These are phyloP conservation scores for Pseudococcus longispinus DNA, from an alignment of 2,888 invertebrate species.

Conservation along the genomic window DNA sequence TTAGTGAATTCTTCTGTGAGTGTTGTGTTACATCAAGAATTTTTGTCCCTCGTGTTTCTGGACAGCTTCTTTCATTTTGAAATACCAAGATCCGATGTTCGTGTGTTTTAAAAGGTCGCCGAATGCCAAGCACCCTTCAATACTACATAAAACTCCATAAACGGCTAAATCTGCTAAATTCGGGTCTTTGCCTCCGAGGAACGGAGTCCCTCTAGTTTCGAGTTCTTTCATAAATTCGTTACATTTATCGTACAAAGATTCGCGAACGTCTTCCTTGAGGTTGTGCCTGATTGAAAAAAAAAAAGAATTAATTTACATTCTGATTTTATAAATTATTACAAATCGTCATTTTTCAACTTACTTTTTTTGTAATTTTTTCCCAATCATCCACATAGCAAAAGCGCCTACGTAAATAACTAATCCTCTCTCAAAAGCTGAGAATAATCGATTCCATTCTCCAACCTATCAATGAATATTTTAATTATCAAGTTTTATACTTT, in stretches of 20 bases:
- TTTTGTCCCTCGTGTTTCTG: constrained; percentile 67
- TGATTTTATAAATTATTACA: background rate
- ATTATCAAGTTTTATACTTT: background rate
- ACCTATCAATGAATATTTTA: constrained; percentile 64
- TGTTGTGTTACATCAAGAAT: background rate
- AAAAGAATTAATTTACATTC: background rate
- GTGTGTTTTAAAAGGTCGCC: constrained; percentile 78
- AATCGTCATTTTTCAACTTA: constrained; percentile 61
- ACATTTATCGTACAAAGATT: constrained; percentile 88
- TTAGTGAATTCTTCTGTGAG: background rate
- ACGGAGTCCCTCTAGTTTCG: constrained; percentile 73
- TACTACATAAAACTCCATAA: constrained; percentile 88
- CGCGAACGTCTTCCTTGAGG: constrained; percentile 85
- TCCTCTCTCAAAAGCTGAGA: constrained; percentile 83
- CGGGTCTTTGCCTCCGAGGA: constrained; percentile 86
- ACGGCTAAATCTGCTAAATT: constrained; percentile 92
- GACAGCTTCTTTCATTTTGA: constrained; percentile 73
- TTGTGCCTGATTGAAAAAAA: constrained; percentile 70
- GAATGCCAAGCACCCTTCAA: constrained; percentile 92
- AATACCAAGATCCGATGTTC: constrained; percentile 80
- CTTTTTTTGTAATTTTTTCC: constrained; percentile 85
- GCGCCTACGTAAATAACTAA: constrained; percentile 93
- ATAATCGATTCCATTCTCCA: constrained; percentile 90
- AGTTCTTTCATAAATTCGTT: constrained; percentile 79
- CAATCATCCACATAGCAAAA: constrained; percentile 90